Base-by-base conservation (phyloP, 2,888 invertebrate genomes). In the Strigamia crassipes region DNA sequence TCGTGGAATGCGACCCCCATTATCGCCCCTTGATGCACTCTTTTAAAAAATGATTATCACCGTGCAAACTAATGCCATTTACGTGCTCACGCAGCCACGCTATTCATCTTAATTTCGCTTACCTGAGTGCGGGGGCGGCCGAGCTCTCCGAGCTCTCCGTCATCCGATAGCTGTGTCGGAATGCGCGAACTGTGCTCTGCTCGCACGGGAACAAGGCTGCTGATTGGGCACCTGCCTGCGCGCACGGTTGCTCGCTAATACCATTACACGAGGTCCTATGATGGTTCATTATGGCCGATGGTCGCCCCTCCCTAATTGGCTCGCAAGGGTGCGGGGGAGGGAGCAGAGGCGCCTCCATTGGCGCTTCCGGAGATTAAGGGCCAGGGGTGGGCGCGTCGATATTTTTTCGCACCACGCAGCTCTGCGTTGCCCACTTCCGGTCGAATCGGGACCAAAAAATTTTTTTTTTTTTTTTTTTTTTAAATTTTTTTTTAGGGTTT, bases 171-270 rank as follows among this genome's bases (percentile, higher is more conserved):
- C 61, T 23, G 61, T 66, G 61, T 66, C 61, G 61, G 61, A 66
- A 66, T 66, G 61, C 61, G 61, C 23, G 61, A 66, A n/a, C 21
- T 66, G 61, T 23, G 21, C 61, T 66, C 21, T 66, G 61, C 61
- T 66, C 61, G 61, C 61, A 21, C 61, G 61, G 61, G 61, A 66
- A 66, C 61, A 66, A 66, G 51, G 61, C 61, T 23, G 61, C 61
- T 66, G 61, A 66, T 66, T 66, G 61, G 61, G 61, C 21, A 66
- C 61, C 61, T 66, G 61, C n/a, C 61, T 66, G 61, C 61, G 61
- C 61, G 61, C 61, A 66, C 61, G 61, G 61, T 66, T 66, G 61
- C 61, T 66, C 61, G 61, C 61, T 66, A 66, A 66, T 66, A 66
- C 61, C 23, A 66, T 66, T 66, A 66, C 61, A 66, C 2, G 21